Percentiles rank a stretch among this genome's conserved stretches.
Conservation (phyloP, 2,113 vertebrate genomes). For the Pyxicephalus adspersus region DNA sequence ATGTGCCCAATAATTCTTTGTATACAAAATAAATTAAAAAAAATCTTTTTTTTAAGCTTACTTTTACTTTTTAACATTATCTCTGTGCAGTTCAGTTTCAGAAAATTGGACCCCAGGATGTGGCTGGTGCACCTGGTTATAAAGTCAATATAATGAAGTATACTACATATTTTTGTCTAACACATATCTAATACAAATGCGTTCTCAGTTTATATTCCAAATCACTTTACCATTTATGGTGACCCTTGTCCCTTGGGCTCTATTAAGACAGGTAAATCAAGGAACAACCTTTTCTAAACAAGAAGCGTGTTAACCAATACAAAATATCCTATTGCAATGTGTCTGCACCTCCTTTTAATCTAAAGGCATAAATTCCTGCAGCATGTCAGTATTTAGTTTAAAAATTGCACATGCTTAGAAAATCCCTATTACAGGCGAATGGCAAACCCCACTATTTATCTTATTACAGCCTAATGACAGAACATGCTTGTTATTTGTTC, state of each 20-base stretch:
- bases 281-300: not conserved
- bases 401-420: conserved; percentile 41
- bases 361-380: conserved; percentile 36
- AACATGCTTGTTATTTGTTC: conserved; percentile 39
- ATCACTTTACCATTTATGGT: conserved; percentile 35
- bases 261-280: conserved; percentile 37
- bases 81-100: not conserved
- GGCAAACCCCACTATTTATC: conserved; percentile 46
- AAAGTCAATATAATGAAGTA: not conserved
- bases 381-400: conserved; percentile 38
- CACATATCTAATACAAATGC: not conserved
- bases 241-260: conserved; percentile 29
- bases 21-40: no score
- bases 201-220: conserved; percentile 10
- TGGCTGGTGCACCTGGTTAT: not conserved
- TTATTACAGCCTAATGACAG: conserved; percentile 41
- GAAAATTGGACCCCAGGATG: not conserved
- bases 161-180: not conserved
- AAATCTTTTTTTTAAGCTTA: no score
- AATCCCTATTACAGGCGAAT: conserved; percentile 44
- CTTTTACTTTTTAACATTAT: no score
- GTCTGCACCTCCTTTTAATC: conserved; percentile 28
- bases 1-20: no score
- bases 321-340: conserved; percentile 41
- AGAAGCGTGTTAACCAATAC: conserved; percentile 21